Percentiles rank a stretch among this genome's conserved stretches.
Evolutionary conservation across 2,113 vertebrate species (phyloP).

Genomic region (Pedetes capensis): DNA sequence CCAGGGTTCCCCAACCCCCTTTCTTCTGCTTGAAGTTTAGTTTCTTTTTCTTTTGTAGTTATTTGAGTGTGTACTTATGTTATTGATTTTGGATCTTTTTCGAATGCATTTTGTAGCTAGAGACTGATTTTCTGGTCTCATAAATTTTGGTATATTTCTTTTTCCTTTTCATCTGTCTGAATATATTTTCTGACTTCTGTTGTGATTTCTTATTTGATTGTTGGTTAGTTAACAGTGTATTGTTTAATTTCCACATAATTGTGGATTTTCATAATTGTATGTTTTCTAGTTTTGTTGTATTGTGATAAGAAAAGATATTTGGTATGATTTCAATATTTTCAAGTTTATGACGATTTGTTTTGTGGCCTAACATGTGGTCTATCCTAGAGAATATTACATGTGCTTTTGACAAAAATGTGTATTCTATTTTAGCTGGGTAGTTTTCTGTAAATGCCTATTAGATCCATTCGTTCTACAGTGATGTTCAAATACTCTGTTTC

Average conservation of each 20-base stretch:
- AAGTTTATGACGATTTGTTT: neutral
- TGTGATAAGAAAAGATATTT: neutral
- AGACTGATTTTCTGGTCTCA: neutral
- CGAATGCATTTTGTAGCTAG: neutral
- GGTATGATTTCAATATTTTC: neutral
- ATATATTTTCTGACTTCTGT: neutral
- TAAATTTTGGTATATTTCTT: neutral
- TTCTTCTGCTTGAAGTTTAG: neutral
- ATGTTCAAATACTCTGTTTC: neutral
- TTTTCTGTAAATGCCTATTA: neutral
- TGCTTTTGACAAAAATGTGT: neutral
- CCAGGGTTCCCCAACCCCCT: neutral
- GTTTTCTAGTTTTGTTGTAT: neutral
- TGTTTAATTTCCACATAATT: neutral
- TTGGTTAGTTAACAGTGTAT: neutral
- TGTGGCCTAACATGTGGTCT: too few relatives aligned
- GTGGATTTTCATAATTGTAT: neutral
- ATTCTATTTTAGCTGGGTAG: neutral
- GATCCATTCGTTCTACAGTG: neutral
- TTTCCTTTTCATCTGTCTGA: neutral
- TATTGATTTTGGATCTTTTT: neutral
- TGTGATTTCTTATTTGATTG: neutral
- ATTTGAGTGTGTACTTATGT: neutral
- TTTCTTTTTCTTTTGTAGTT: neutral
- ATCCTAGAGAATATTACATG: neutral